Percentiles rank a stretch among this genome's conserved stretches.
phyloP scores from a whole-genome alignment of 2,888 invertebrate species.

The Agrochola lota region DNA sequence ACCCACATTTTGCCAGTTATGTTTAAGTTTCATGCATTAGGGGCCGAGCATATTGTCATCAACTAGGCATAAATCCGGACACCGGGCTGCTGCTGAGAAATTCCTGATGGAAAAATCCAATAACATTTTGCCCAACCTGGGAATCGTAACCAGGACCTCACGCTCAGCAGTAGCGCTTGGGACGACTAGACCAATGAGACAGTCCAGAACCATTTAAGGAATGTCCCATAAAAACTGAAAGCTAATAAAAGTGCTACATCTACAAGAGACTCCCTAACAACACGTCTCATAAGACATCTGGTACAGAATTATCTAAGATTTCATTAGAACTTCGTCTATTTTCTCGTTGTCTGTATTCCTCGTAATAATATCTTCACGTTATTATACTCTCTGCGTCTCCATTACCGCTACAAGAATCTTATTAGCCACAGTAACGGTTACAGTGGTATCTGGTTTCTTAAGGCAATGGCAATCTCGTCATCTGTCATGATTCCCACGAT shows the following conservation, averaged over 20 bases:
- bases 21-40: background rate
- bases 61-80: background rate
- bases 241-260: background rate
- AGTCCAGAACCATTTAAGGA: background rate
- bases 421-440: background rate
- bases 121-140: background rate
- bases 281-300: background rate
- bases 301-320: constrained; percentile 10
- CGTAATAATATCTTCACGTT: constrained; percentile 14
- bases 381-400: background rate
- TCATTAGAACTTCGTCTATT: constrained; percentile 10
- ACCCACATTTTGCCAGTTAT: too few relatives aligned
- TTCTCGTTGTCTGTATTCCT: background rate
- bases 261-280: background rate
- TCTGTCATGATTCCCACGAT: background rate
- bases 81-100: background rate
- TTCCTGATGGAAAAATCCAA: background rate
- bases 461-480: background rate
- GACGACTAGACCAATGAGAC: background rate
- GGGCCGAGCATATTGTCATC: background rate
- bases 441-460: background rate
- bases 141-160: background rate
- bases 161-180: background rate
- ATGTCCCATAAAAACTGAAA: background rate
- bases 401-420: constrained; percentile 22